Base-by-base conservation (phyloP, 2,888 invertebrate species). In the Pammene aurita region DNA sequence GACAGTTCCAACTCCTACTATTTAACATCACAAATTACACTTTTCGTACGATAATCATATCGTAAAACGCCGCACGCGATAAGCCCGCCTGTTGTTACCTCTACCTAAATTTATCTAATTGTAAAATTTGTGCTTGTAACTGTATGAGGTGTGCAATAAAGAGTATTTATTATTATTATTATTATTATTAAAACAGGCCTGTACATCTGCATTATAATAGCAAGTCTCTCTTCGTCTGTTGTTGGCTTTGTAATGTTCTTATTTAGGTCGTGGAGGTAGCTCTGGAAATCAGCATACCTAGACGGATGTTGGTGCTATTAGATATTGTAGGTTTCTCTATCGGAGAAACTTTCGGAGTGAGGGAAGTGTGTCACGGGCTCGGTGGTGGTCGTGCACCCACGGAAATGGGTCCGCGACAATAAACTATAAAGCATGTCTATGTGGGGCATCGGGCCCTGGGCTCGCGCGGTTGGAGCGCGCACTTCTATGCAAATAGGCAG, bases 321-420 rank as follows among this genome's bases (percentile, higher is more conserved):
- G 87, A 89, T 88, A 88, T 88, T 87, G 89, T 88, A 84, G 85
- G 86, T 91, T 91, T 92, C 92, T 91, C 90, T 87, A 86, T 85
- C 80, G 89, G 89, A 86, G 91, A 91, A 92, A 92, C 91, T 89
- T 90, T 90, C 85, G 84, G 87, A 88, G 85, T 84, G 83, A 86
- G 84, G 84, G 82, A 90, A 90, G 88, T 90, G 84, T 88, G 89
- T 85, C 90, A 83, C 80, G 77, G 83, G 82, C 82, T 80, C 75
- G 80, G 81, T 80, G 77, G 75, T 78, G 78, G 77, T 86, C 85
- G 86, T 85, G 90, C 88, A 87, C 87, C 87, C 86, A 87, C 85
- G 86, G 88, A 90, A 89, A 91, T 92, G 85, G 91, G 90, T 87
- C 81, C 84, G 83, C 81, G 82, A 89, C 88, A 88, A 85, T 90